phyloP scores from a whole-genome alignment of 2,113 vertebrate genomes.

The Calypte anna region DNA sequence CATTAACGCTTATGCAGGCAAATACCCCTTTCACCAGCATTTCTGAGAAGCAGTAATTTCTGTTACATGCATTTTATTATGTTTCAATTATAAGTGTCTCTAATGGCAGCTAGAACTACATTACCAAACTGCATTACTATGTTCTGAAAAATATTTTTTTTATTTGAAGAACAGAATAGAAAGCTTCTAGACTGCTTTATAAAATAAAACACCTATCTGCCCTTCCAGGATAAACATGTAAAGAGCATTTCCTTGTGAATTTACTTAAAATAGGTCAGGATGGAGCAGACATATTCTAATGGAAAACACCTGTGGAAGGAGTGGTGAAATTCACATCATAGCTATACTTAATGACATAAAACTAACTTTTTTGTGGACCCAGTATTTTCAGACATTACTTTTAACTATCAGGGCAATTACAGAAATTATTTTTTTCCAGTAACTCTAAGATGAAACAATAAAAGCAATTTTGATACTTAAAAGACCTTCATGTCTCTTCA shows the following conservation, averaged over 20 bases:
- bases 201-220: conserved; percentile 23
- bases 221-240: conserved; percentile 47
- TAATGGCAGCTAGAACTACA: conserved; percentile 6
- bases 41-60: neutral
- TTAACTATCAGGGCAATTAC: neutral
- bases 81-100: conserved; percentile 9
- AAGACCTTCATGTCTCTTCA: neutral
- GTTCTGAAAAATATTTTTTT: conserved; percentile 47
- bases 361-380: neutral
- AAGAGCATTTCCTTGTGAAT: conserved; percentile 57
- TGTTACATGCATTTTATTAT: neutral
- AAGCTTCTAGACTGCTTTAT: conserved; percentile 18
- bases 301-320: conserved; percentile 47
- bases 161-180: conserved; percentile 31
- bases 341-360: conserved; percentile 14
- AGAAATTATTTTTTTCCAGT: neutral
- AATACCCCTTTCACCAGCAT: neutral
- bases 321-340: conserved; percentile 12
- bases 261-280: conserved; percentile 56
- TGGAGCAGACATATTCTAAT: conserved; percentile 49
- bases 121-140: conserved; percentile 22
- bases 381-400: neutral
- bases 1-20: neutral
- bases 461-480: neutral
- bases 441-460: neutral